Conservation (phyloP, 2,113 vertebrate genomes). For the Laterallus jamaicensis region DNA sequence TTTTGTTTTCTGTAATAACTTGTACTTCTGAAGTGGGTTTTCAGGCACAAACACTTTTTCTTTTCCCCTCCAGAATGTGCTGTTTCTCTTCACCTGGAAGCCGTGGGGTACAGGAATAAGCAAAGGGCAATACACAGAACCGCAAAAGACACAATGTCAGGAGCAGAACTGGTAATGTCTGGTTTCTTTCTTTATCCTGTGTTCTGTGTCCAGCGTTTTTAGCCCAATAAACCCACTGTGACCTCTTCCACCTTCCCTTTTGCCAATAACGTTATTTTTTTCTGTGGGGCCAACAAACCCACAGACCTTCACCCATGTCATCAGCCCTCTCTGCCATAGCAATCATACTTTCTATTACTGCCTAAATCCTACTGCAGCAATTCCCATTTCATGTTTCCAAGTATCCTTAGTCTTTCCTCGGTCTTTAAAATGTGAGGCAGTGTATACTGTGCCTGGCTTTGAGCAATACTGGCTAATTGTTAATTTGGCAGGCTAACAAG, state of each 20-base stretch:
- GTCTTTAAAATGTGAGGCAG: background rate
- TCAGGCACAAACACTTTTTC: background rate
- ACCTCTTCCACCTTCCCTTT: background rate
- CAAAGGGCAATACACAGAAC: background rate
- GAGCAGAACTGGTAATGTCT: background rate
- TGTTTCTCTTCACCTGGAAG: background rate
- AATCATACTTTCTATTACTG: background rate
- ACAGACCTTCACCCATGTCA: background rate
- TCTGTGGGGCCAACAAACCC: background rate
- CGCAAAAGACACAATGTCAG: background rate
- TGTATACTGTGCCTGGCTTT: background rate
- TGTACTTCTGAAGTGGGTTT: background rate
- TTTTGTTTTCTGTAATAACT: background rate
- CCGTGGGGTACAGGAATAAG: background rate
- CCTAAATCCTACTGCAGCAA: background rate
- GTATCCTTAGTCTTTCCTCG: background rate
- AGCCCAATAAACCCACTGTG: background rate
- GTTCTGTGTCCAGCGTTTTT: background rate
- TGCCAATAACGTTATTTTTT: background rate
- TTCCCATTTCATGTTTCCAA: background rate
- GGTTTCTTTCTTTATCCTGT: background rate
- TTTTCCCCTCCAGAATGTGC: rapidly evolving
- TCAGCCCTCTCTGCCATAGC: background rate
- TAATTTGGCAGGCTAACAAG: background rate
- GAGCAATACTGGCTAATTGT: background rate